Conservation (phyloP, 2,888 invertebrate species). For the Diloba caeruleocephala region DNA sequence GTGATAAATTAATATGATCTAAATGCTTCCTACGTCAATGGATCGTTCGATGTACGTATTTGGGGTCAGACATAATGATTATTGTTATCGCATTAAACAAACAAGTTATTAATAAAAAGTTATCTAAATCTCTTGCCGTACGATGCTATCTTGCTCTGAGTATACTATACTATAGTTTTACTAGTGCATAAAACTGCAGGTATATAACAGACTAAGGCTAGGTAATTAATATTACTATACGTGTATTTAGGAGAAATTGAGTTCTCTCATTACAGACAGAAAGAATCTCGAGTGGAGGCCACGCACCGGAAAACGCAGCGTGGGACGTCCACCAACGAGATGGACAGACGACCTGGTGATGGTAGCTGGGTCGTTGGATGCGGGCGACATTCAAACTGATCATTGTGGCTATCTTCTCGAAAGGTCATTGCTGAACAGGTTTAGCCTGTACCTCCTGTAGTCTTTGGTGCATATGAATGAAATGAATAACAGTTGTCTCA, state of each 20-base stretch:
- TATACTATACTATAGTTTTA: background rate
- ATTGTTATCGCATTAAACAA: constrained; percentile 41
- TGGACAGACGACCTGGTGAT: no score
- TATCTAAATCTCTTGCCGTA: constrained; percentile 34
- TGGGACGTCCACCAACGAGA: no score
- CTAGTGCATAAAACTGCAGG: constrained; percentile 2
- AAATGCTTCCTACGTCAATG: constrained; percentile 56
- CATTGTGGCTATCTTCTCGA: no score
- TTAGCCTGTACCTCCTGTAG: no score
- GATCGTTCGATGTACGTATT: constrained; percentile 55
- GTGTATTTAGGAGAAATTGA: constrained; percentile 1
- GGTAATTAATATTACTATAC: background rate
- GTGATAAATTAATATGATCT: constrained; percentile 20
- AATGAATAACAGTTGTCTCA: no score
- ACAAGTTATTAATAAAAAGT: constrained; percentile 40
- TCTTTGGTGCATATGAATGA: no score
- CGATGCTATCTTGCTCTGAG: background rate
- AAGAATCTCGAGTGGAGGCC: no score
- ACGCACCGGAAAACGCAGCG: no score
- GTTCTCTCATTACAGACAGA: no score
- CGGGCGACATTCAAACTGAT: no score
- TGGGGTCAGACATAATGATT: constrained; percentile 54
- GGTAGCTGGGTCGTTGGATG: no score
- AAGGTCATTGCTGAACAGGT: no score
- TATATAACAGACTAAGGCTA: constrained; percentile 1